Evolutionary conservation across 2,113 vertebrate species (phyloP).

Genomic region (Cairina moschata): DNA sequence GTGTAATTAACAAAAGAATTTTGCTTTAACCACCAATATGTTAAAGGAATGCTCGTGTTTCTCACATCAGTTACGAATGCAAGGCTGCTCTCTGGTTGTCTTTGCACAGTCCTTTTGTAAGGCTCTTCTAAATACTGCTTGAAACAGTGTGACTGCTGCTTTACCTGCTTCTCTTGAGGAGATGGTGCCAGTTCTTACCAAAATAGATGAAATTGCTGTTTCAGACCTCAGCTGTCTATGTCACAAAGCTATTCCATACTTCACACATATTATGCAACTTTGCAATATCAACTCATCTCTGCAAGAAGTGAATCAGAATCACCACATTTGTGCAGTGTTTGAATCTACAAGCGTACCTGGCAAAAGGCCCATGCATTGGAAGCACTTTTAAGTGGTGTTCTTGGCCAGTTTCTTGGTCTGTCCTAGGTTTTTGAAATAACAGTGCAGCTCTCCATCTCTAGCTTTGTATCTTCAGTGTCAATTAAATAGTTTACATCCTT

Average conservation of each 20-base stretch:
- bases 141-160: background rate
- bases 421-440: background rate
- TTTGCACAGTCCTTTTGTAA: background rate
- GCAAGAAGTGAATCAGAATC: background rate
- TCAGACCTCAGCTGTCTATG: background rate
- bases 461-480: background rate
- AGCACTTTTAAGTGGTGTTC: background rate
- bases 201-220: background rate
- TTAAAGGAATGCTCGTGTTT: background rate
- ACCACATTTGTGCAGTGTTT: background rate
- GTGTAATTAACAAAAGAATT: background rate
- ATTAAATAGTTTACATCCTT: background rate
- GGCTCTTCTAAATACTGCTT: background rate
- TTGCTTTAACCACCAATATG: rapidly evolving
- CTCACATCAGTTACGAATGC: rapidly evolving
- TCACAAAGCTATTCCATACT: background rate
- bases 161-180: background rate
- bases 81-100: background rate
- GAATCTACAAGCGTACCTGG: background rate
- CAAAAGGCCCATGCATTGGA: background rate
- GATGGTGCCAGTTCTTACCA: background rate
- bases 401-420: background rate
- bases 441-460: background rate
- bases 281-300: background rate
- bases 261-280: background rate